phyloP scores from a whole-genome alignment of 2,888 invertebrate species.

The Melolontha melolontha region DNA sequence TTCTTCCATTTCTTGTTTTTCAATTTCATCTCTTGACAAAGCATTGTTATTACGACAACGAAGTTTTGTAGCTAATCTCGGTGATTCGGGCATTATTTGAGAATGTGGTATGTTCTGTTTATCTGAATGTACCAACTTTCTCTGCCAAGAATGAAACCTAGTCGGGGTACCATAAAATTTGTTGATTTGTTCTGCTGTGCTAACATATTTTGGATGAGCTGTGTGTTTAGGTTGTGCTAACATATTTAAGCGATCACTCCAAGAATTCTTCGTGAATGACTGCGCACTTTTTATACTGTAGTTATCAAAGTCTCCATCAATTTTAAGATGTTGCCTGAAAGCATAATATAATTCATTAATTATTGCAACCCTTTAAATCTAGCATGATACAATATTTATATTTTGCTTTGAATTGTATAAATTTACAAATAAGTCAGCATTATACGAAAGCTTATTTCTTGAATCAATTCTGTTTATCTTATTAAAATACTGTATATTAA shows the following conservation, averaged over 20 bases:
- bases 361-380: too few relatives aligned
- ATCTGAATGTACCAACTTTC: conserved; percentile 41
- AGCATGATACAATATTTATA: too few relatives aligned
- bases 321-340: too few relatives aligned
- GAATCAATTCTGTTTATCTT: too few relatives aligned
- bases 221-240: conserved; percentile 52
- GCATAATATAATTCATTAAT: too few relatives aligned
- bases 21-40: conserved; percentile 72
- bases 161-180: conserved; percentile 70
- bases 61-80: conserved; percentile 68
- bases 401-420: too few relatives aligned
- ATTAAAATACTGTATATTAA: too few relatives aligned
- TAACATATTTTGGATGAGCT: conserved; percentile 60
- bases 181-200: conserved; percentile 69
- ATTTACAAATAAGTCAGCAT: too few relatives aligned
- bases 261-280: too few relatives aligned
- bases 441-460: too few relatives aligned
- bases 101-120: conserved; percentile 21
- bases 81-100: conserved; percentile 68
- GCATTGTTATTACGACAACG: conserved; percentile 69
- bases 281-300: too few relatives aligned
- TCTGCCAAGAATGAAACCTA: conserved; percentile 65
- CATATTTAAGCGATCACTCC: conserved; percentile 49
- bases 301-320: too few relatives aligned
- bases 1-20: conserved; percentile 74